Percentiles rank a stretch among this genome's conserved stretches.
phyloP scores from a whole-genome alignment of 2,113 vertebrate species.

The Sorex fumeus region DNA sequence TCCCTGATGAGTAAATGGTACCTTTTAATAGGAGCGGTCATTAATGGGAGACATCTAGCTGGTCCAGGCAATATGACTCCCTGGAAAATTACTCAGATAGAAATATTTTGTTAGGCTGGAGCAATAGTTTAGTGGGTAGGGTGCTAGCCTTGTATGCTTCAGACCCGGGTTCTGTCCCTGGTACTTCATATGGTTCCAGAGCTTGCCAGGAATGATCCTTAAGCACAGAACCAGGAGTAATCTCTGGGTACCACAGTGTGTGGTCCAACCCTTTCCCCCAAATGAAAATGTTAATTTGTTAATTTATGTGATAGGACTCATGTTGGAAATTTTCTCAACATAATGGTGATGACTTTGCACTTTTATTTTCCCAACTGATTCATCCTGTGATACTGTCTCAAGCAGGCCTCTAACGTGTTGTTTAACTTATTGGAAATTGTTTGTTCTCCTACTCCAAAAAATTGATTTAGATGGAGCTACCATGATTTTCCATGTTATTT shows the following conservation, averaged over 20 bases:
- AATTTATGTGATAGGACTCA: not conserved
- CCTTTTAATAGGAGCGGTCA: not conserved
- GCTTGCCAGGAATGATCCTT: too few relatives aligned
- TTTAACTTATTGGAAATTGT: conserved; percentile 8
- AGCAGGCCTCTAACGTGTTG: not conserved
- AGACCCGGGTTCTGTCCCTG: too few relatives aligned
- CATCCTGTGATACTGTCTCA: not conserved
- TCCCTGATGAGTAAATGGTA: not conserved
- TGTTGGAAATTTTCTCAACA: not conserved
- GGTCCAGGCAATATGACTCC: conserved; percentile 8
- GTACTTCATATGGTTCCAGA: too few relatives aligned
- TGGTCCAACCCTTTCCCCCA: too few relatives aligned
- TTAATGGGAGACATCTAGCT: not conserved
- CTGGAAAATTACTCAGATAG: conserved; percentile 57
- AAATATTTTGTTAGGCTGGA: not conserved
- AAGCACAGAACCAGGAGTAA: too few relatives aligned
- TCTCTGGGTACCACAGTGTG: too few relatives aligned
- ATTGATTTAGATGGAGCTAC: not conserved
- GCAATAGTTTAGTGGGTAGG: too few relatives aligned
- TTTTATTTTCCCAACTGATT: not conserved
- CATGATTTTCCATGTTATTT: not conserved
- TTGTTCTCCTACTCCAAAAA: not conserved
- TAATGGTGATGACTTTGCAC: conserved; percentile 7
- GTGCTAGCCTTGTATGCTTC: too few relatives aligned
- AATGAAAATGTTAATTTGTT: too few relatives aligned